These are phyloP conservation scores for Agriopis aurantiaria DNA, from an alignment of 2,888 invertebrate species.

Conservation along the genomic window DNA sequence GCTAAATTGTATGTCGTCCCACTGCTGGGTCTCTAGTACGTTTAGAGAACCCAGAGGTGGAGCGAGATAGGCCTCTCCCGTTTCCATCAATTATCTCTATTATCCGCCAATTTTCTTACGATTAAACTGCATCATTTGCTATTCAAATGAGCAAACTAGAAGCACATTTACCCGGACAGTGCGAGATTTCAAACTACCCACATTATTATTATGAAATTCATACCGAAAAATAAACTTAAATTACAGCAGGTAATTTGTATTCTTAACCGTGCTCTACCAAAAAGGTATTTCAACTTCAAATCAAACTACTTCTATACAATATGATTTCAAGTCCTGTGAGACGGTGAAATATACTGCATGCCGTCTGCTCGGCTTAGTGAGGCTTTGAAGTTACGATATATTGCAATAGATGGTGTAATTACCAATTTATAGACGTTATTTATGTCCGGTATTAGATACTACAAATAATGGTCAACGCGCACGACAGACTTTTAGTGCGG, in stretches of 20 bases:
- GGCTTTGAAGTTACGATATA: slow-evolving; percentile 29
- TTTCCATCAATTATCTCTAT: too few species aligned
- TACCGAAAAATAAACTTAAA: slow-evolving; percentile 7
- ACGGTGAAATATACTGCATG: slow-evolving; percentile 17
- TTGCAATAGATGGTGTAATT: slow-evolving; percentile 27
- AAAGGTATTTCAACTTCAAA: slow-evolving; percentile 18
- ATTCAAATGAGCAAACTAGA: not conserved
- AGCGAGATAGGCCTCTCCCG: too few species aligned
- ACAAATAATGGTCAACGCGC: not conserved
- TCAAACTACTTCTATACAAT: slow-evolving; percentile 2
- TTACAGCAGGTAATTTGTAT: slow-evolving; percentile 5
- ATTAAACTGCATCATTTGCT: not conserved
- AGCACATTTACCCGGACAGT: not conserved
- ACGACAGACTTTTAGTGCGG: not conserved
- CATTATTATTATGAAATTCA: not conserved
- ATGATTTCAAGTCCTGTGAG: slow-evolving; percentile 24
- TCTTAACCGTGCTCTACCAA: not conserved
- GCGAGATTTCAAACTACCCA: not conserved
- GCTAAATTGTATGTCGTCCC: too few species aligned
- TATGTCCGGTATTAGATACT: slow-evolving; percentile 23
- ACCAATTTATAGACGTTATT: slow-evolving; percentile 27
- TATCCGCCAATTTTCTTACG: not conserved
- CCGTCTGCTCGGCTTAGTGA: slow-evolving; percentile 1
- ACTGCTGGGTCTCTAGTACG: too few species aligned
- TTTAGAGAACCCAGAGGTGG: too few species aligned